phyloP scores from a whole-genome alignment of 2,113 vertebrate species.

The Microtus montanus region DNA sequence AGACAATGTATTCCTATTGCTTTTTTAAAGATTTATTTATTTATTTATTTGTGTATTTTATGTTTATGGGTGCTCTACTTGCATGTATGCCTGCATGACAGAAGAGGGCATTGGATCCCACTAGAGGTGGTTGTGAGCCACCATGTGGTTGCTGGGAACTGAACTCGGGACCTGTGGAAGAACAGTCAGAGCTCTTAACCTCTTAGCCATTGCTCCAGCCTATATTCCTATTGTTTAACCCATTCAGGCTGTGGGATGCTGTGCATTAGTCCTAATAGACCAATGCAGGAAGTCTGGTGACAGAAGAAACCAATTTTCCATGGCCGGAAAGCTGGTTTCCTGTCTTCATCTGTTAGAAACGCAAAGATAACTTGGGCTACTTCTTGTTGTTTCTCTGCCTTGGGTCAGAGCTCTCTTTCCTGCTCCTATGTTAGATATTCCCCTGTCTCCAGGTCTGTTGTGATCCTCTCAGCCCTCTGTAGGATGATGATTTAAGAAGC shows the following conservation, averaged over 20 bases:
- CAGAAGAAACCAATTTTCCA: neutral
- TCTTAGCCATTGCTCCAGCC: neutral
- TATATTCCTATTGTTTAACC: neutral
- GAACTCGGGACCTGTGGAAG: neutral
- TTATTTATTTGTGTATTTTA: neutral
- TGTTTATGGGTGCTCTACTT: neutral
- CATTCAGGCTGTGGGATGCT: neutral
- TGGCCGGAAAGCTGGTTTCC: neutral
- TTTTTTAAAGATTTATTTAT: neutral
- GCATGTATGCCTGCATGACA: neutral
- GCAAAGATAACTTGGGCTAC: neutral
- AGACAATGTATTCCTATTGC: neutral
- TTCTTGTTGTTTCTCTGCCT: neutral
- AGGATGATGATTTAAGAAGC: neutral
- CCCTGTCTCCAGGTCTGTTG: neutral
- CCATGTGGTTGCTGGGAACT: neutral
- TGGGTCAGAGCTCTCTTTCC: too few species aligned
- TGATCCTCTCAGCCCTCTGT: conserved; percentile 20
- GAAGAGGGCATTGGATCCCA: neutral
- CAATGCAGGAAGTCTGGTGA: neutral
- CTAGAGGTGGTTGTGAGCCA: neutral
- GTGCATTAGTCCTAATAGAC: neutral
- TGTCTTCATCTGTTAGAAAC: neutral
- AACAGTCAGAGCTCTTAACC: neutral
- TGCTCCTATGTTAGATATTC: neutral